A percentile compares a stretch with the other conserved stretches of the same genome.
Conservation (phyloP, 2,888 invertebrate species). For the Allygus modestus region DNA sequence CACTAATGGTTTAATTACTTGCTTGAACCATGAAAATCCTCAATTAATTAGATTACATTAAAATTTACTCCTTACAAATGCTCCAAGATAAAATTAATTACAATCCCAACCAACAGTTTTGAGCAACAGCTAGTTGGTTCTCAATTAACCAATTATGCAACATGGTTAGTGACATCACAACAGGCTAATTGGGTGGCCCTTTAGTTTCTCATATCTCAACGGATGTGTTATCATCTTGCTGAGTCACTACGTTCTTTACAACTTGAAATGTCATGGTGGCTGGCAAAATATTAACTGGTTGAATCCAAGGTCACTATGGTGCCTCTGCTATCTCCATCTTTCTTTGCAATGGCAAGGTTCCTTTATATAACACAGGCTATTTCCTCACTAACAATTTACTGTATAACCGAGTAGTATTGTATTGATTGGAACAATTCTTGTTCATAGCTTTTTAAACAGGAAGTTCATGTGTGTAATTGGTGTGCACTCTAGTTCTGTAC, state of each 20-base stretch:
- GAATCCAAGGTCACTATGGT: background rate
- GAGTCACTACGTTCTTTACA: background rate
- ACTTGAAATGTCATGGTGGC: background rate
- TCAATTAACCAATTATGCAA: conserved; percentile 4
- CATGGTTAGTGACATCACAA: background rate
- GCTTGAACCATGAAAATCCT: no score
- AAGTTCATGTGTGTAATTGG: no score
- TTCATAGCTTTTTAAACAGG: no score
- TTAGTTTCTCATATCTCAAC: background rate
- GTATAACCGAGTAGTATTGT: no score
- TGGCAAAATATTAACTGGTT: background rate
- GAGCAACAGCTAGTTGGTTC: background rate
- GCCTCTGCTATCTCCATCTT: background rate
- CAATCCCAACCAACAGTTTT: background rate
- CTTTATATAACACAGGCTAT: no score
- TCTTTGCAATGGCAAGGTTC: background rate
- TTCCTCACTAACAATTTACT: no score
- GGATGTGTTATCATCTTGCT: background rate
- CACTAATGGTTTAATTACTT: no score
- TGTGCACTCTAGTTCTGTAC: no score
- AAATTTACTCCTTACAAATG: no score
- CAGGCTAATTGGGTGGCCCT: background rate
- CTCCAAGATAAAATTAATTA: no score
- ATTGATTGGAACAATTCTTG: no score
- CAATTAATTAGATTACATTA: no score